A percentile compares a stretch with the other conserved stretches of the same genome.
These are phyloP conservation scores for Lepus europaeus DNA, from an alignment of 2,113 vertebrate genomes.

Conservation along the genomic window DNA sequence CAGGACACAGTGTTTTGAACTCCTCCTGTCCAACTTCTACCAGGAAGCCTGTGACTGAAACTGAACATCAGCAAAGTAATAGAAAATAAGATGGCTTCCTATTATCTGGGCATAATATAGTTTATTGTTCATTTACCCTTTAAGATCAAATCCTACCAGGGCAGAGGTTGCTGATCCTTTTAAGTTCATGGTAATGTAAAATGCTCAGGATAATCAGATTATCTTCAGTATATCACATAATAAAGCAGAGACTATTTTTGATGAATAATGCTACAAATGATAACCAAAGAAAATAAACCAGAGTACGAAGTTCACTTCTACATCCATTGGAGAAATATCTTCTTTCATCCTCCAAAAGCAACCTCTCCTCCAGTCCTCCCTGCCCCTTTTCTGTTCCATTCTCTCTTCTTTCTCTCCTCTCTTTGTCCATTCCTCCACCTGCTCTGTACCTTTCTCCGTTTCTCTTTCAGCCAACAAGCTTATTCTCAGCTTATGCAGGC, in stretches of 20 bases:
- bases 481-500: too few relatives aligned
- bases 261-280: neutral
- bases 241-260: constrained; percentile 1
- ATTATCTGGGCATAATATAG: neutral
- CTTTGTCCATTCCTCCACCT: neutral
- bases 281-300: neutral
- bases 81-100: constrained; percentile 32
- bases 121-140: constrained; percentile 2
- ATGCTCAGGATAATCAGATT: constrained; percentile 31
- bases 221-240: neutral
- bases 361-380: neutral
- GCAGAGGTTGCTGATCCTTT: neutral
- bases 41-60: constrained; percentile 24
- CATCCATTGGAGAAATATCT: neutral
- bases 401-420: neutral
- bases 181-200: constrained; percentile 17
- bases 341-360: neutral
- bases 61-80: constrained; percentile 8
- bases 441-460: neutral
- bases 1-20: neutral
- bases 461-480: neutral
- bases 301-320: neutral
- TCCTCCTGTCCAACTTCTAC: neutral
- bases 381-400: too few relatives aligned
- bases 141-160: neutral